phyloP scores from a whole-genome alignment of 2,113 vertebrate genomes.

The Oncorhynchus nerka region DNA sequence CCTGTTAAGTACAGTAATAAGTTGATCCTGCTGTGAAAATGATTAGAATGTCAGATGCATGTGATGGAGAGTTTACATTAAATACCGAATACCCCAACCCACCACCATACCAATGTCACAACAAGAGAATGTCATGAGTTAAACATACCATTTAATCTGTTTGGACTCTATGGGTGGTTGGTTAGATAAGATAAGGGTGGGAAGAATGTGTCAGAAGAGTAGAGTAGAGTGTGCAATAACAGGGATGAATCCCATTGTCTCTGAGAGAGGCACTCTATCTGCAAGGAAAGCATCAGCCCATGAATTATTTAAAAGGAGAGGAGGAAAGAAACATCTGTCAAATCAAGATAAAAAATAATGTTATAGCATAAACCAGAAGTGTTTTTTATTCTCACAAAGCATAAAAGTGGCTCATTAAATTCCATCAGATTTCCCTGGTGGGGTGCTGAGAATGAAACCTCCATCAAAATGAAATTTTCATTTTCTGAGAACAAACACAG shows the following conservation, averaged over 20 bases:
- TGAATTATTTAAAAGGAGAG: not conserved
- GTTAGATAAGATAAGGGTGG: not conserved
- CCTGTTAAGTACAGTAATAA: not conserved
- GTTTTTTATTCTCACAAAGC: constrained; percentile 13
- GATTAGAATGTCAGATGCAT: too few relatives aligned
- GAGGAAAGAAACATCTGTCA: constrained; percentile 10
- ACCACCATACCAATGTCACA: not conserved
- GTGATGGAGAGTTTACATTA: too few relatives aligned
- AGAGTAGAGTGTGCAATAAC: not conserved
- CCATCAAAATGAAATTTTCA: constrained; percentile 32
- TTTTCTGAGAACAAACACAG: constrained; percentile 31
- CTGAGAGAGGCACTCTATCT: not conserved
- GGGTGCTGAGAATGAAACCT: constrained; percentile 26
- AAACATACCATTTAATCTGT: not conserved
- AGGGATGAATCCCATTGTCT: not conserved
- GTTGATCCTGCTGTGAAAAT: too few relatives aligned
- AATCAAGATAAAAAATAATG: constrained; percentile 25
- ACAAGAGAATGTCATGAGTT: not conserved
- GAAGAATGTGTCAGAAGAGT: not conserved
- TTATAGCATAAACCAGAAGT: constrained; percentile 19
- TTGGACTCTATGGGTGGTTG: not conserved
- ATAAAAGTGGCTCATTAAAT: constrained; percentile 43
- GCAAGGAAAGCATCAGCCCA: not conserved
- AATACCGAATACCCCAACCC: not conserved
- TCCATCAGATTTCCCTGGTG: constrained; percentile 34